Base-by-base conservation (phyloP, 2,888 invertebrate genomes). In the Nyleta sp. region DNA sequence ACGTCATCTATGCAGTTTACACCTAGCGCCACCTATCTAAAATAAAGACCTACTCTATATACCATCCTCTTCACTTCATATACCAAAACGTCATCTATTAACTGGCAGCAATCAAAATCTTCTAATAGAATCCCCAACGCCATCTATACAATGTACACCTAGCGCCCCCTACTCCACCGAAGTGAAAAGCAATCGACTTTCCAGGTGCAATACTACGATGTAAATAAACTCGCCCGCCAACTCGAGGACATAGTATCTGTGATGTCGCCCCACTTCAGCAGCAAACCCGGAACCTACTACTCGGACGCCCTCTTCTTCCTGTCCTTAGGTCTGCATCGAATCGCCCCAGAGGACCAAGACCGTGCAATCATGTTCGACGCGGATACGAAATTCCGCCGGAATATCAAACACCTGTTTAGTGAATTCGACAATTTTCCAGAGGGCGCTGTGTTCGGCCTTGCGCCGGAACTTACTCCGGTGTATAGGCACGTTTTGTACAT, bases 251-350 rank as follows among this genome's bases (percentile, higher is more conserved):
- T 95, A 81, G 93, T 95, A 2, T 90, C 92, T 24, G 92, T 93
- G 20, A 93, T 96, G 93, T 94, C 94, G 80, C 93, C 94, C 6
- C 93, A 94, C 87, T 96, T 96, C 90, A 94, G 93, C 84, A 94
- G 94, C 67, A 93, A 93, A 84, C 94, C 94, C 48, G 94, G 94
- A 64, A 93, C 94, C 2, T 96, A 96, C 86, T 96, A 96, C 87
- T 95, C 95, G 82, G 95, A 95, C 90, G 94, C 95, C 0, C 90
- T 96, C 20, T 96, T 96, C 91, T 96, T 95, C 87, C 89, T 96
- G 24, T 96, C 96, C 0, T 91, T 96, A 55, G 95, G 95, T 1
- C 88, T 96, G 22, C 94, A 96, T 87, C 92, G 93, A 83, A 93
- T 96, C 53, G 93, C 95, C 42, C 94, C 95, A 10, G 74, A 84